Evolutionary conservation across 2,797 vertebrate species (phyloP), one percentile per base, ranked within the genome.

Genomic region (Chrysolophus pictus): DNA sequence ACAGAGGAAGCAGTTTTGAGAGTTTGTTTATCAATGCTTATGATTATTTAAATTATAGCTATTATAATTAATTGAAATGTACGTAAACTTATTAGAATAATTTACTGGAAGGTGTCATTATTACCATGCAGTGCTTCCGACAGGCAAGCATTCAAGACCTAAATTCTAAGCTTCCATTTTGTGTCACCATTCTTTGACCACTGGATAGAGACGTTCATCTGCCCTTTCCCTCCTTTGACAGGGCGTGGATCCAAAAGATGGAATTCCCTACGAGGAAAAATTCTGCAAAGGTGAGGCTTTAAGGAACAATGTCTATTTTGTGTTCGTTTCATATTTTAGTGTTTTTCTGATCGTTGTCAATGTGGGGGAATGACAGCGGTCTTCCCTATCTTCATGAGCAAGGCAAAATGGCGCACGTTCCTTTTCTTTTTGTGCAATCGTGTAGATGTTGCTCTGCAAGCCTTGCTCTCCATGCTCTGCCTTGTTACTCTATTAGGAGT

Each of bases 221-320:
- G 16, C 68, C 75, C 42, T 31, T 84, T 91, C 83, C 95, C 42
- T 97, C 42, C 35, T 93, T 86, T 64, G 63, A 88, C 96, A 98
- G 98, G 98, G 98, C 4, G 71, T 97, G 65, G 98, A 98, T 95
- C 96, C 97, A 6, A 96, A 97, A 95, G 98, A 98, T 44, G 97
- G 97, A 71, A 92, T 97, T 87, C 97, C 98, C 46, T 98, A 98
- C 0, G 98, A 98, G 90, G 97, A 98, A 92, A 98, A 98, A 87
- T 98, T 98, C 95, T 98, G 98, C 92, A 97, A 97, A 97, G 98
- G 98, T 98, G 96, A 86, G 42, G 70, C 15, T 49, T 84, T 79
- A 42, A 68, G 26, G 70, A 63, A 24, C 10, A 23, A 19, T 8
- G 8, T 49, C n/a, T 28, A 21, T 78, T 65, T 59, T 23, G 12